phyloP scores from a whole-genome alignment of 2,113 vertebrate genomes.

The Thymallus thymallus region DNA sequence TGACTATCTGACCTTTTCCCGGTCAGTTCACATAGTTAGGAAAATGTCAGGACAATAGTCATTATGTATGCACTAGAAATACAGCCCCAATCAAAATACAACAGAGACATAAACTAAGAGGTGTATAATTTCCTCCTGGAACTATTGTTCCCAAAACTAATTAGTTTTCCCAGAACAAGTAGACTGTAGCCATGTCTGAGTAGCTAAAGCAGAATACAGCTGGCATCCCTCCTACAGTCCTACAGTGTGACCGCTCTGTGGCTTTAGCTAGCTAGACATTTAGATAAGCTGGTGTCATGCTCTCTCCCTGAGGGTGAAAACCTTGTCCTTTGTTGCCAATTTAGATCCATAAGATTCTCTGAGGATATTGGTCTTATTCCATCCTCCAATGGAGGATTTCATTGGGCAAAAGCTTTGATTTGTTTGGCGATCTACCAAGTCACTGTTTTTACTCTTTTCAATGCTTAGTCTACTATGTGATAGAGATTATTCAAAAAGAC shows the following conservation, averaged over 20 bases:
- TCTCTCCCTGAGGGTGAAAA: conserved; percentile 12
- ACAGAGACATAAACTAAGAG: conserved; percentile 5
- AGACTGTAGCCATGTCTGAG: conserved; percentile 15
- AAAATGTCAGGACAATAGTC: not conserved
- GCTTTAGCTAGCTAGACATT: conserved; percentile 15
- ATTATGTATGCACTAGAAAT: conserved; percentile 18
- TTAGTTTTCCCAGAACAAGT: conserved; percentile 25
- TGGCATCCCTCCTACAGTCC: conserved; percentile 10
- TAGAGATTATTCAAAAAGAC: not conserved
- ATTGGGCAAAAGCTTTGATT: conserved; percentile 1
- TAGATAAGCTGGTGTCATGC: not conserved
- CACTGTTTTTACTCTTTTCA: conserved; percentile 15
- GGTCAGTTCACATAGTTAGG: no score
- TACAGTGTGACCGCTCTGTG: conserved; percentile 13
- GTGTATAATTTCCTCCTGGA: conserved; percentile 1
- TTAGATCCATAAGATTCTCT: conserved; percentile 14
- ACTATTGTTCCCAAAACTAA: conserved; percentile 34
- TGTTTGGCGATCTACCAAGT: conserved; percentile 26
- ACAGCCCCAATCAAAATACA: conserved; percentile 24
- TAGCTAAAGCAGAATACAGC: conserved; percentile 25
- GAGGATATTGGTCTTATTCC: conserved; percentile 41
- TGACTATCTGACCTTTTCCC: no score
- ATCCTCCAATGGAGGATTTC: conserved; percentile 46
- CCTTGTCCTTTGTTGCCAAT: conserved; percentile 22
- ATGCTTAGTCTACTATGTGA: not conserved